Evolutionary conservation across 2,888 invertebrate genomes (phyloP), one percentile per base, ranked within the genome.

Genomic region (Selenia dentaria): DNA sequence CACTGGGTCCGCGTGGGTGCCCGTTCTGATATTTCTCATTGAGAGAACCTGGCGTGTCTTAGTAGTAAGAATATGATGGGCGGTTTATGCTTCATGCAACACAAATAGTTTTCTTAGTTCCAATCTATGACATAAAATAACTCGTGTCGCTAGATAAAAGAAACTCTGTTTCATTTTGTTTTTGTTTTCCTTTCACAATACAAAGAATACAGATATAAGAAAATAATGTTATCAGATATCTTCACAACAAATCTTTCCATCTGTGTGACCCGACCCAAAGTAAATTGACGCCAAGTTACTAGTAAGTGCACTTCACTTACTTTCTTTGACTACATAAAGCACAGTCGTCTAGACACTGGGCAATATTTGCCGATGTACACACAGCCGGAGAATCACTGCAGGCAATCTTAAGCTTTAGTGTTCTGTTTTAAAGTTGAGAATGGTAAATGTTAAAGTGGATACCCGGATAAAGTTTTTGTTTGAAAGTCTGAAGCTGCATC

Each of bases 311-410:
- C 47, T 47, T 54, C 51, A 50, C 49, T 50, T 57, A 57, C 38
- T 52, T 45, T 52, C 51, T 57, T 38, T 52, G 48, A 54, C 34
- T 54, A 45, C 53, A 41, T 46, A 42, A 51, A 44, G 48, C 48
- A 55, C 44, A 57, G 52, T 48, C 52, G 58, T 58, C 55, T 58
- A 58, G 58, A 58, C 58, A 38, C 47, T 43, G 44, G 26, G 43
- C 49, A 41, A 46, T 43, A 47, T 45, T 45, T 34, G 42, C 27
- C 45, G 22, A 53, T 45, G 44, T 44, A 43, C 48, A 37, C 39
- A 24, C 11, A 24, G 22, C 25, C 5, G 5, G 4, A 20, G 4
- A 11, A 10, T 9, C 6, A 8, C 22, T 6, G 29, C 27, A 0
- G 5, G 9, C 20, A 1, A 46, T 0, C 6, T 1, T 16, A n/a